Conservation (phyloP, 2,888 invertebrate genomes). For the Gasteruption jaculator region DNA sequence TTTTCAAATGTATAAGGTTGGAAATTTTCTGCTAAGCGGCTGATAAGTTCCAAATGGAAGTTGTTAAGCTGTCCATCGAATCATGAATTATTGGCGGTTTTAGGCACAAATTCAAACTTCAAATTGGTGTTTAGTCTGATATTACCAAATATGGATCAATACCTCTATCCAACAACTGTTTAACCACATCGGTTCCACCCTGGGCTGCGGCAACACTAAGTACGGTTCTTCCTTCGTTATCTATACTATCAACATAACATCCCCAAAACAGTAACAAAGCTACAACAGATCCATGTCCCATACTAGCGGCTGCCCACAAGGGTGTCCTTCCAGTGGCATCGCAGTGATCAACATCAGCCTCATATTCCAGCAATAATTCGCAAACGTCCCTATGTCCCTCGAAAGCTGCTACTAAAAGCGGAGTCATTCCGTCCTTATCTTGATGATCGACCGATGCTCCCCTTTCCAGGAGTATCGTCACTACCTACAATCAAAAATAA, state of each 20-base stretch:
- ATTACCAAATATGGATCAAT: conserved; percentile 32
- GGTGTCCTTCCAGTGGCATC: conserved; percentile 81
- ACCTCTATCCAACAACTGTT: conserved; percentile 81
- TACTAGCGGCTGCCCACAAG: conserved; percentile 89
- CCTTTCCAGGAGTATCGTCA: conserved; percentile 71
- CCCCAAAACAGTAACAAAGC: conserved; percentile 90
- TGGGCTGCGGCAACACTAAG: conserved; percentile 81
- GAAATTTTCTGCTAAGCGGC: no score
- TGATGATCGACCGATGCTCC: conserved; percentile 79
- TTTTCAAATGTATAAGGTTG: no score
- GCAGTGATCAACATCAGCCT: conserved; percentile 85
- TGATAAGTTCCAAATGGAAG: no score
- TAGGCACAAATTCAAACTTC: no score
- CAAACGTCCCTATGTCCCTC: conserved; percentile 91
- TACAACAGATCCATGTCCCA: conserved; percentile 84
- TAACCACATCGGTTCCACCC: conserved; percentile 84
- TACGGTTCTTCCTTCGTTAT: conserved; percentile 89
- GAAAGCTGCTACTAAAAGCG: conserved; percentile 83
- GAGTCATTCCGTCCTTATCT: conserved; percentile 85
- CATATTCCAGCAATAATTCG: conserved; percentile 84
- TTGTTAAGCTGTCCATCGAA: no score
- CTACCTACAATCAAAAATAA: conserved; percentile 52
- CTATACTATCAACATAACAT: conserved; percentile 91
- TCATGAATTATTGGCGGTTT: no score
- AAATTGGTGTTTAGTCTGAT: conserved; percentile 6